Evolutionary conservation across 1,140 invertebrate species (phyloP), one percentile per base, ranked within the genome.

Genomic region (Meloidogyne exigua): DNA sequence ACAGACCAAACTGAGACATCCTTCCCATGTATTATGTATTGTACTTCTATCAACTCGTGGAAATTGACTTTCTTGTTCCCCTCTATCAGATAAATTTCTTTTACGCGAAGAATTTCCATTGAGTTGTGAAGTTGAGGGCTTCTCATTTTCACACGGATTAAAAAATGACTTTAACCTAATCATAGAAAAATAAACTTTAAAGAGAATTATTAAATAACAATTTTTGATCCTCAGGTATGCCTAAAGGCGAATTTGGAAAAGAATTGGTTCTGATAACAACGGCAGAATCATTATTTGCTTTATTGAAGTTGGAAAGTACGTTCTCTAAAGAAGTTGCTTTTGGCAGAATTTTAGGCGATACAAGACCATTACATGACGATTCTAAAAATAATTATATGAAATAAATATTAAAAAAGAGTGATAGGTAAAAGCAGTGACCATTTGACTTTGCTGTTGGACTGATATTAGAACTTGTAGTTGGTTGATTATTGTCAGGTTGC

Each of bases 31-130:
- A 65, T 42, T 79, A 32, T 49, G 63, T 25, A 67, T 15, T 49
- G 44, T 80, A 44, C 32, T 26, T 42, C 42, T 15, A 62, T 79
- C 77, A 18, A 79, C 57, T 11, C 62, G 23, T 23, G 77, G 77
- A 68, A 79, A 79, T 72, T 78, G n/a, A 23, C 44, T 21, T 57
- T 78, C 77, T n/a, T 68, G 32, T 28, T 79, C 77, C 25, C 77
- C 78, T 10, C 77, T 23, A 10, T 79, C 77, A 36, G 77, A 79
- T 32, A 80, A 68, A 65, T 72, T 21, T 9, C 77, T 57, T 77
- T 80, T 80, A 15, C 77, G 76, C 7, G 49, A 42, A 10, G 39
- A 28, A 21, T 36, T 21, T 23, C 44, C 75, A 63, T 64, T 72
- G 13, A 57, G 7, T 25, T 68, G n/a, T 15, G 68, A 42, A 7